A percentile compares a stretch with the other conserved stretches of the same genome.
Evolutionary conservation across 92 coral and sea anemone genomes (phyloP).

Genomic region (Bergia sp.): DNA sequence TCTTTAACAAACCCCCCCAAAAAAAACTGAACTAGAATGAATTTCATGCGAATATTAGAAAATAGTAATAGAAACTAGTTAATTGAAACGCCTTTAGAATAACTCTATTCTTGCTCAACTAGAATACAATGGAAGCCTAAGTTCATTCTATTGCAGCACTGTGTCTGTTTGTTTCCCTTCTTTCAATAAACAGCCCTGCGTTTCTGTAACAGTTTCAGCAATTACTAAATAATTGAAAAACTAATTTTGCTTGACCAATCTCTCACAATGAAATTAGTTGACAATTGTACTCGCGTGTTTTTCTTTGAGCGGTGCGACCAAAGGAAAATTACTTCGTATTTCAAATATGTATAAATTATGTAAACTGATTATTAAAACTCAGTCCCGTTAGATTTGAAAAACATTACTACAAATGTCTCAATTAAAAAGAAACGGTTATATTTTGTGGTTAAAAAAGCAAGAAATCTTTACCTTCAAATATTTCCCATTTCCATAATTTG

Average conservation of each 20-base stretch:
- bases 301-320: not conserved
- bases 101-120: not conserved
- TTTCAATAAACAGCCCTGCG: not conserved
- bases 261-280: not conserved
- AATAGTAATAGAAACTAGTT: too few relatives aligned
- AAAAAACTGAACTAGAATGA: too few relatives aligned
- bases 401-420: too few relatives aligned
- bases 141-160: not conserved
- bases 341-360: not conserved
- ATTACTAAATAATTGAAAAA: not conserved
- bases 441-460: too few relatives aligned
- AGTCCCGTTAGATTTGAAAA: not conserved
- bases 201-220: not conserved
- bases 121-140: not conserved
- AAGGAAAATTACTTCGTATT: not conserved
- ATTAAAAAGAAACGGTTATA: too few relatives aligned
- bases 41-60: too few relatives aligned
- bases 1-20: too few relatives aligned
- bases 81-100: not conserved
- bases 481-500: too few relatives aligned
- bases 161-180: not conserved
- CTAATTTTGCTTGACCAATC: not conserved
- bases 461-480: too few relatives aligned
- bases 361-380: not conserved
- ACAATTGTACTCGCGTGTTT: not conserved